phyloP scores from a whole-genome alignment of 2,888 invertebrate species.

The Eupithecia exiguata region DNA sequence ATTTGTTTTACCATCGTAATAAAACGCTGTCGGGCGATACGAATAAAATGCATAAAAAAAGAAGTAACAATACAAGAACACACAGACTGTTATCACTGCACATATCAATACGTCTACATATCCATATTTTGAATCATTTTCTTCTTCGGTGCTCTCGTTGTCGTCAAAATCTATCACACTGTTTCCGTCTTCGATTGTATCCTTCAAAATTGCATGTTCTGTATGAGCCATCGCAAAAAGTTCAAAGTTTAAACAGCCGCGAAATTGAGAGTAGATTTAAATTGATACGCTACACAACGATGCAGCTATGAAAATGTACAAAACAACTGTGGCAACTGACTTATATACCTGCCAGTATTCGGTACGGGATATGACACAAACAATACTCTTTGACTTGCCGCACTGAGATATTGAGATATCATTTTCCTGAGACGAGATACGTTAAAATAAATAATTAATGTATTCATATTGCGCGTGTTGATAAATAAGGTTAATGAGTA shows the following conservation, averaged over 20 bases:
- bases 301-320: neutral
- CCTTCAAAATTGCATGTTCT: neutral
- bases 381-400: neutral
- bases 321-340: neutral
- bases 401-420: neutral
- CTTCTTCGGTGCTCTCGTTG: neutral
- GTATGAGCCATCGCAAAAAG: neutral
- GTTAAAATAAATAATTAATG: neutral
- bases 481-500: neutral
- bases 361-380: neutral
- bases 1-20: neutral
- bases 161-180: neutral
- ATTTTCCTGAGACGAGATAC: neutral
- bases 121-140: neutral
- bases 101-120: neutral
- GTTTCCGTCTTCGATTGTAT: neutral
- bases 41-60: neutral
- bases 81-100: neutral
- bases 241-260: neutral
- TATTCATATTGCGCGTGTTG: neutral
- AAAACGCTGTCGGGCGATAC: neutral
- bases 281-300: neutral
- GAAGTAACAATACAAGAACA: neutral
- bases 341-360: constrained; percentile 1
- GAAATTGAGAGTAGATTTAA: neutral